Conservation (phyloP, 2,888 invertebrate genomes). For the Gisinianus flammeolus region DNA sequence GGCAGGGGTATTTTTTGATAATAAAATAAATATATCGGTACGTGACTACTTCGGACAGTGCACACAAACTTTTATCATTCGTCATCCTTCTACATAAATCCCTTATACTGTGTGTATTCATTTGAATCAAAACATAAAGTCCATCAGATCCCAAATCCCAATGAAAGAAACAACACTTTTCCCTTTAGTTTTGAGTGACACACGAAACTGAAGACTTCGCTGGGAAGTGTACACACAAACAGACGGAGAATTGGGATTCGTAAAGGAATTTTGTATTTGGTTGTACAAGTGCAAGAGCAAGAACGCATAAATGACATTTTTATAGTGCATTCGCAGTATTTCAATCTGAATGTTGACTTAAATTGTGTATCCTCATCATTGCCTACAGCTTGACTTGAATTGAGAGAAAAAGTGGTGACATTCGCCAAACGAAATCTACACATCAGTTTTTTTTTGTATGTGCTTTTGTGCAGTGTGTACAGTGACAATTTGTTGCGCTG, state of each 20-base stretch:
- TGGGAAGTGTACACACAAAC: no score
- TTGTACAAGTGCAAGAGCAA: neutral
- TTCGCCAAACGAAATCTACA: no score
- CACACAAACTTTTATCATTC: no score
- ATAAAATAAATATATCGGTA: neutral
- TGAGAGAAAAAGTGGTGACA: no score
- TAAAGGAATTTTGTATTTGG: neutral
- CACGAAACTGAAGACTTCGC: no score
- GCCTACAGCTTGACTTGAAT: no score
- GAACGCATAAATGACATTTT: no score
- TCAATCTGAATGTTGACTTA: no score
- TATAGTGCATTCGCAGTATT: no score
- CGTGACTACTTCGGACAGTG: neutral
- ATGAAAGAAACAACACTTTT: neutral
- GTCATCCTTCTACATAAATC: neutral
- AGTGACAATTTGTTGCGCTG: conserved; percentile 7
- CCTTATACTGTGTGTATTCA: neutral
- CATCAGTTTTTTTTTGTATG: neutral
- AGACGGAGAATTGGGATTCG: no score
- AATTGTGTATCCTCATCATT: no score
- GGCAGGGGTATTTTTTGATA: neutral
- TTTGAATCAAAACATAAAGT: neutral
- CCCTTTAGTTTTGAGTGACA: no score
- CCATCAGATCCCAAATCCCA: neutral
- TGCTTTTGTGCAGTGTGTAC: neutral